phyloP scores from a whole-genome alignment of 2,888 invertebrate genomes.

The Beris morrisii region DNA sequence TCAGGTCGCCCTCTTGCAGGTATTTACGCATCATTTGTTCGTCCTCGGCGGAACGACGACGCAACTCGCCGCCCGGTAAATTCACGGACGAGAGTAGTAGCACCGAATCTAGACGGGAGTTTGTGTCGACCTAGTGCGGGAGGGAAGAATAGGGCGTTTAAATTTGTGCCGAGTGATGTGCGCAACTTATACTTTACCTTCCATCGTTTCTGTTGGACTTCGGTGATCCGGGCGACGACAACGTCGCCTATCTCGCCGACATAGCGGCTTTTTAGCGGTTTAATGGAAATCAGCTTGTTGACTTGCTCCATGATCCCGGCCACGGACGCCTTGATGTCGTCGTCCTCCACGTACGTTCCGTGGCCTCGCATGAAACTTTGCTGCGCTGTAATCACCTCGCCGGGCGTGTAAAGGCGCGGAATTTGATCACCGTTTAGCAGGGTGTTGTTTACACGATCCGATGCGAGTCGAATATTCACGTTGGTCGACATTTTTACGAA shows the following conservation, averaged over 20 bases:
- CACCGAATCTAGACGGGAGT: constrained; percentile 84
- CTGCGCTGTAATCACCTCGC: constrained; percentile 59
- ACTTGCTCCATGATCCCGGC: constrained; percentile 94
- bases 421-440: constrained; percentile 59
- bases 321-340: constrained; percentile 85
- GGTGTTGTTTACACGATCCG: constrained; percentile 64
- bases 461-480: constrained; percentile 66
- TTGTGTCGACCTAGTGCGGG: constrained; percentile 71
- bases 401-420: constrained; percentile 78
- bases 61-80: constrained; percentile 95
- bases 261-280: constrained; percentile 87
- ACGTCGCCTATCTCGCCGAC: constrained; percentile 96
- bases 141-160: not conserved
- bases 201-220: constrained; percentile 94
- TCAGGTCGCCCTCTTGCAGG: constrained; percentile 91
- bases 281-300: constrained; percentile 90
- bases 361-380: constrained; percentile 75
- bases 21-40: constrained; percentile 97
- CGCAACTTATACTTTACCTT: constrained; percentile 56
- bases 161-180: not conserved
- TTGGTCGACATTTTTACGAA: constrained; percentile 57
- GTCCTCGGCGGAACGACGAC: constrained; percentile 91
- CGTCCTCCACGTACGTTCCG: constrained; percentile 89
- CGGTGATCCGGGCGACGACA: constrained; percentile 89
- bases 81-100: constrained; percentile 91